A percentile compares a stretch with the other conserved stretches of the same genome.
Conservation (phyloP, 2,888 invertebrate genomes). For the Actias luna region DNA sequence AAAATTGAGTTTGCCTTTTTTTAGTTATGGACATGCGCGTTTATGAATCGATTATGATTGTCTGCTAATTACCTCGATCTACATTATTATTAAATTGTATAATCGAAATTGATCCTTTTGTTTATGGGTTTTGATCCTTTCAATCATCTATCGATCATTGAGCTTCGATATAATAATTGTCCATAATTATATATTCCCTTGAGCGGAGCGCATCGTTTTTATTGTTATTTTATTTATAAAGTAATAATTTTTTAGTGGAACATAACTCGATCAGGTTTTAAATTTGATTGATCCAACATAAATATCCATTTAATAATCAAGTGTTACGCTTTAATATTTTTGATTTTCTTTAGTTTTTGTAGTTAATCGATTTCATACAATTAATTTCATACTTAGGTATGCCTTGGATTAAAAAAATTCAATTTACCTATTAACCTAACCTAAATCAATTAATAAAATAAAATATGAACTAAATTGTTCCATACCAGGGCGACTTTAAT, state of each 20-base stretch:
- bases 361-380: slow-evolving; percentile 67
- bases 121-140: slow-evolving; percentile 80
- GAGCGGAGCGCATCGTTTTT: slow-evolving; percentile 77
- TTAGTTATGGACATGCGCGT: slow-evolving; percentile 29
- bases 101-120: slow-evolving; percentile 79
- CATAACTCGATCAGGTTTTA: slow-evolving; percentile 77
- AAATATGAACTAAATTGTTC: not conserved
- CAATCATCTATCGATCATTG: slow-evolving; percentile 81
- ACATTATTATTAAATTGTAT: slow-evolving; percentile 71
- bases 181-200: slow-evolving; percentile 81
- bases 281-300: slow-evolving; percentile 82
- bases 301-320: slow-evolving; percentile 79
- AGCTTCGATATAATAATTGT: slow-evolving; percentile 80
- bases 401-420: slow-evolving; percentile 56
- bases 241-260: slow-evolving; percentile 78
- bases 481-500: not conserved
- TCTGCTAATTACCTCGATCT: slow-evolving; percentile 69
- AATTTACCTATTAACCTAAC: slow-evolving; percentile 35
- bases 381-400: slow-evolving; percentile 53
- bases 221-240: slow-evolving; percentile 83
- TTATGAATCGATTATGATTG: slow-evolving; percentile 56
- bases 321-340: slow-evolving; percentile 67
- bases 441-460: slow-evolving; percentile 10
- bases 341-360: slow-evolving; percentile 65
- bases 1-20: slow-evolving; percentile 34